phyloP scores from a whole-genome alignment of 2,797 vertebrate genomes.

The Cryptoprocta ferox region DNA sequence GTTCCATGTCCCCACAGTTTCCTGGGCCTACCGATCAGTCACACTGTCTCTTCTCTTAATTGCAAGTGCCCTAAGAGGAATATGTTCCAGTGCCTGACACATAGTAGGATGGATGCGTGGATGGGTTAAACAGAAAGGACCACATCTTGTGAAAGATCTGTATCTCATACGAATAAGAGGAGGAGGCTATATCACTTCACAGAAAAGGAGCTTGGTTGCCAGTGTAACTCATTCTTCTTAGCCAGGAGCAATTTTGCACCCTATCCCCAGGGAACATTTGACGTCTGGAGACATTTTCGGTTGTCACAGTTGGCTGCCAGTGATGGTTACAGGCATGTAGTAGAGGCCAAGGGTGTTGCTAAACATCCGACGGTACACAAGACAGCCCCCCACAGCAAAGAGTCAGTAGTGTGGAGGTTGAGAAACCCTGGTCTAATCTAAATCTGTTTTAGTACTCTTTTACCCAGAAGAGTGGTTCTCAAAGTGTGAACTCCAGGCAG shows the following conservation, averaged over 20 bases:
- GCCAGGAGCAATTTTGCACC: not conserved
- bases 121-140: slow-evolving; percentile 27
- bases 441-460: not conserved
- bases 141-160: slow-evolving; percentile 6
- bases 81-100: not conserved
- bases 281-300: slow-evolving; percentile 7
- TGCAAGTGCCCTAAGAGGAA: not conserved
- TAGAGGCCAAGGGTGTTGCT: not conserved
- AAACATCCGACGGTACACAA: not conserved
- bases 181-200: not conserved
- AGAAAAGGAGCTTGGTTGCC: not conserved
- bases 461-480: not conserved
- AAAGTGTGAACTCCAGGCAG: not conserved
- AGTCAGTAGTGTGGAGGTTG: not conserved
- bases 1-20: not conserved
- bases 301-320: not conserved
- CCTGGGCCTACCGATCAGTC: not conserved
- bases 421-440: slow-evolving; percentile 5
- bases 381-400: not conserved
- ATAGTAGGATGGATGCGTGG: not conserved
- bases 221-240: slow-evolving; percentile 32
- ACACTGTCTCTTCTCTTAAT: not conserved
- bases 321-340: not conserved
- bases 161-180: slow-evolving; percentile 16
- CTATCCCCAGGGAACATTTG: not conserved